A percentile compares a stretch with the other conserved stretches of the same genome.
Conservation (phyloP, 2,888 invertebrate species). For the Bellardia pandia region DNA sequence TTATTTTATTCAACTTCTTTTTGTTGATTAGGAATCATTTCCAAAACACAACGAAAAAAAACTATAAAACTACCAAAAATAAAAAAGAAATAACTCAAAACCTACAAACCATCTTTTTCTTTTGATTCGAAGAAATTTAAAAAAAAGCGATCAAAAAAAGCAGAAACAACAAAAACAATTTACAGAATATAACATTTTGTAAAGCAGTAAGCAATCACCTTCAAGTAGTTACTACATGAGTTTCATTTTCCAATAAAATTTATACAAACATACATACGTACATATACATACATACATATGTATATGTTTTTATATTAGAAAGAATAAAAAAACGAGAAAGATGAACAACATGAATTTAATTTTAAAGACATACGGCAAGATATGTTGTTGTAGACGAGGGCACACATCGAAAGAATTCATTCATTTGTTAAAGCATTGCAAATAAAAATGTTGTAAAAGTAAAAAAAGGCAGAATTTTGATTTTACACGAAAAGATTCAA, state of each 20-base stretch:
- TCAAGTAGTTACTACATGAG: conserved; percentile 39
- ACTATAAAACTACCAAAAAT: conserved; percentile 21
- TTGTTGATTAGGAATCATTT: background rate
- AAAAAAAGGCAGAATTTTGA: too few species aligned
- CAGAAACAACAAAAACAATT: conserved; percentile 15
- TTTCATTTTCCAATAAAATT: conserved; percentile 54
- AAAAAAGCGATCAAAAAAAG: background rate
- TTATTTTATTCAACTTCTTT: conserved; percentile 14
- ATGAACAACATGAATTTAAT: conserved; percentile 54
- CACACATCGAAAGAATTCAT: conserved; percentile 16
- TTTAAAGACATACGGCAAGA: conserved; percentile 64
- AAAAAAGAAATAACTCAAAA: conserved; percentile 27
- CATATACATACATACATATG: too few species aligned
- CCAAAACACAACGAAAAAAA: conserved; percentile 7
- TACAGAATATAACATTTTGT: conserved; percentile 44
- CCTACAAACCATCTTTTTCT: background rate
- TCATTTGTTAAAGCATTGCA: background rate
- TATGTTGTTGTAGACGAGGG: conserved; percentile 12
- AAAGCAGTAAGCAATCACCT: conserved; percentile 44
- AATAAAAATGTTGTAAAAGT: too few species aligned
- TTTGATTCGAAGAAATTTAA: background rate
- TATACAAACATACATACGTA: background rate
- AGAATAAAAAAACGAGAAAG: conserved; percentile 7
- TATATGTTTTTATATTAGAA: conserved; percentile 39
- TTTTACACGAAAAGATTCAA: too few species aligned